These are phyloP conservation scores for Aphrophora alni DNA, from an alignment of 2,888 invertebrate species.

Conservation along the genomic window DNA sequence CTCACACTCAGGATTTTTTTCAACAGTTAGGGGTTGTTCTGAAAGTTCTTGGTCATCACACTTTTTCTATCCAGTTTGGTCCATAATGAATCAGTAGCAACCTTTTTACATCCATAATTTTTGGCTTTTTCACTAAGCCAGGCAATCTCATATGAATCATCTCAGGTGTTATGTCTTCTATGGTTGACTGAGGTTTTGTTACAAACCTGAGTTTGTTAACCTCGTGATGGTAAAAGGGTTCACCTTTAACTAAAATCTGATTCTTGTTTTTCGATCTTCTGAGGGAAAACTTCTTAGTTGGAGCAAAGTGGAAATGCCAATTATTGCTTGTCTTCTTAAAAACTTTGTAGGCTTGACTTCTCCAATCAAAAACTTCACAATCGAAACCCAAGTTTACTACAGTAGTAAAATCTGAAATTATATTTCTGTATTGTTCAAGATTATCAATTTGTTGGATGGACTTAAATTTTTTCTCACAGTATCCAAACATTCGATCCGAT, in stretches of 20 bases:
- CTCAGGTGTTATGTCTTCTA: too few species aligned
- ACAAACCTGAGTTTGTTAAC: too few species aligned
- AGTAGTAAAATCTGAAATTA: constrained; percentile 42
- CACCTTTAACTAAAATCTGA: constrained; percentile 9
- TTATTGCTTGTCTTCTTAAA: constrained; percentile 7
- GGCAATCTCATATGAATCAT: too few species aligned
- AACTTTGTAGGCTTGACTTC: constrained; percentile 31
- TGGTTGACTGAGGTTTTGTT: too few species aligned
- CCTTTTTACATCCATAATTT: too few species aligned
- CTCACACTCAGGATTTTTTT: too few species aligned
- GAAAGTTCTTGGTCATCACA: constrained; percentile 19
- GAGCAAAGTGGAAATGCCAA: constrained; percentile 35
- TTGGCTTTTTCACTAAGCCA: too few species aligned
- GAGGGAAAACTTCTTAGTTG: constrained; percentile 35
- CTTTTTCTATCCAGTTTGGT: constrained; percentile 27
- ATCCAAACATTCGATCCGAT: constrained; percentile 50
- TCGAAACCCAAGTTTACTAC: constrained; percentile 39
- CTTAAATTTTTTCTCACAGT: constrained; percentile 48
- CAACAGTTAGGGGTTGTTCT: too few species aligned
- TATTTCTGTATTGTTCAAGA: constrained; percentile 44
- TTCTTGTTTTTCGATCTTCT: constrained; percentile 11
- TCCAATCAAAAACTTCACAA: constrained; percentile 41
- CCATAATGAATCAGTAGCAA: constrained; percentile 9
- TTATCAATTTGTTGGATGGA: constrained; percentile 41
- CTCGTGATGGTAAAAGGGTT: constrained; percentile 3